Evolutionary conservation across 2,888 invertebrate genomes (phyloP).

Genomic region (Hemithea aestivaria): DNA sequence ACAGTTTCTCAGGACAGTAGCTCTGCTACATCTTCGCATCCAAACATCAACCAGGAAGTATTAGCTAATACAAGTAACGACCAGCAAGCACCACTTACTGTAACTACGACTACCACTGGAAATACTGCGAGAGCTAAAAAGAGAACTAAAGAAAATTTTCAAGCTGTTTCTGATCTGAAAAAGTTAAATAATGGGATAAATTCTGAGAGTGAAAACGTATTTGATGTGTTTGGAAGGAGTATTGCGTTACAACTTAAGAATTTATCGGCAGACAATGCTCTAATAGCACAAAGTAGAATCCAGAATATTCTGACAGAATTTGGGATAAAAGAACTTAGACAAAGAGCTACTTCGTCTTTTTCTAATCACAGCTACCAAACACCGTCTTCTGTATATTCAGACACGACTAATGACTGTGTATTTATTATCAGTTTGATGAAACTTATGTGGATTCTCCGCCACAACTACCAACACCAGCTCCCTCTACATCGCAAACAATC

Average conservation of each 20-base stretch:
- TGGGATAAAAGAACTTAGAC: too few relatives aligned
- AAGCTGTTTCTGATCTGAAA: constrained; percentile 5
- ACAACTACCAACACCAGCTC: constrained; percentile 2
- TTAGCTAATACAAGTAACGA: constrained; percentile 6
- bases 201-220: constrained; percentile 14
- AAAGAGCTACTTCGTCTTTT: too few relatives aligned
- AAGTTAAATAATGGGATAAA: constrained; percentile 10
- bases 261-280: constrained; percentile 17
- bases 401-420: constrained; percentile 3
- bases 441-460: constrained; percentile 1
- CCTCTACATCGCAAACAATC: not conserved
- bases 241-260: constrained; percentile 14
- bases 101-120: constrained; percentile 1
- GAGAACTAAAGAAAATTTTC: not conserved
- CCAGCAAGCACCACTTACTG: not conserved
- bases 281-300: constrained; percentile 13
- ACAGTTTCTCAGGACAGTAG: constrained; percentile 13
- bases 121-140: not conserved
- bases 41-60: constrained; percentile 7
- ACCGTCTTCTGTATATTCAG: too few relatives aligned
- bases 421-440: constrained; percentile 1
- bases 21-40: constrained; percentile 9
- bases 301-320: constrained; percentile 1
- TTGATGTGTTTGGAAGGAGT: constrained; percentile 15
- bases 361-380: too few relatives aligned